Base-by-base conservation (phyloP, 35 echinoderm and acorn worm genomes). In the Holothuria glaberrima region DNA sequence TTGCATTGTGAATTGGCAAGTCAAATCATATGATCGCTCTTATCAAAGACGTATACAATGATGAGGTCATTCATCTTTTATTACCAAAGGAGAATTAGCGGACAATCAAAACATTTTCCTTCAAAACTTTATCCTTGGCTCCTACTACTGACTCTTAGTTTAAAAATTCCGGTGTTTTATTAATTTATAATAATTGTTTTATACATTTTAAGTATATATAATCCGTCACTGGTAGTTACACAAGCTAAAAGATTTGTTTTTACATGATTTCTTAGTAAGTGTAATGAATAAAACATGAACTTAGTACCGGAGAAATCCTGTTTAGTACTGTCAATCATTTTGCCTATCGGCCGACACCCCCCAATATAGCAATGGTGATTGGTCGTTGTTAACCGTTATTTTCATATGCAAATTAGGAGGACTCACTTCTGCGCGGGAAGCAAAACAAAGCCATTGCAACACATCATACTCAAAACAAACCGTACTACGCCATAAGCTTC, bases 391-490 rank as follows among this genome's bases (percentile, higher is more conserved):
- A 54, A 69, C 85, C 22, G 60, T 69, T 50, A 71, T 87, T 13
- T 87, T 69, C 24, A 87, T 87, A 87, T 87, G 85, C 85, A 87
- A 71, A 87, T 68, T 69, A 69, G 85, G 85, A 71, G 85, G 65
- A n/a, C 41, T 87, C 35, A 65, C 60, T 54, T 30, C 66, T 71
- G 60, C 60, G 85, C 85, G 85, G 85, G 85, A 87, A 87, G 85
- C 85, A 87, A 87, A 87, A 87, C 85, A 87, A 87, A 87, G 85
- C 85, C 85, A 87, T 87, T 87, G 65, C 85, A 87, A 87, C 85
- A 87, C 34, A 60, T 68, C 67, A 83, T 44, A 84, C 41, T 34
- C 85, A 87, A 87, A 87, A 87, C 66, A 87, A 87, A 87, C 66
- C 66, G 44, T 87, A 87, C 85, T 87, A 87, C 85, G 85, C 85